Base-by-base conservation (phyloP, 2,888 invertebrate genomes). In the Torymus auratus region DNA sequence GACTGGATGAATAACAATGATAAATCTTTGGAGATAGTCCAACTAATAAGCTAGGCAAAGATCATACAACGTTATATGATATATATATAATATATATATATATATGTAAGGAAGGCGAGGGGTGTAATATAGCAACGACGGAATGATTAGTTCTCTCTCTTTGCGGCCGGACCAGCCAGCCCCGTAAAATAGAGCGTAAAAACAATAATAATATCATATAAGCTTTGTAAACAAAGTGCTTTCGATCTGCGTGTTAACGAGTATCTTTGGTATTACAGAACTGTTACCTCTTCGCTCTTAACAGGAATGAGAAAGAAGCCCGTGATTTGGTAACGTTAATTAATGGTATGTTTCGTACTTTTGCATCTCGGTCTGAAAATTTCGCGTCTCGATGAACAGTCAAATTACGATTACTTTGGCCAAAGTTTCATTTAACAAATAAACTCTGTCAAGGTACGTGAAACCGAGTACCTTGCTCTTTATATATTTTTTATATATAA, bases 151-250 rank as follows among this genome's bases (percentile, higher is more conserved):
- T 81, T 77, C 13, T 41, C 41, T 41, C 41, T 41, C 41, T 76
- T 56, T 58, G 62, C 50, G 81, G 60, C 88, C 87, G 88, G 88
- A 80, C 88, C 88, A 87, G 88, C 88, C 88, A 88, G 87, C 79
- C 75, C 83, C 80, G 12, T 41, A 28, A 41, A 74, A 80, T 78
- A 69, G 60, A 83, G 69, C 23, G 58, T 71, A 68, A 78, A 58
- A 79, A 79, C 17, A 74, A 76, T 75, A 68, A 28, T 65, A 64
- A 14, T 28, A 64, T n/a, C n/a, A 41, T 64, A 64, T 73, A 62
- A 62, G 67, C 74, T 78, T 81, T 74, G 76, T 82, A 73, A 82
- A 77, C 69, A 80, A 70, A 73, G 75, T 72, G 72, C 64, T 75
- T 83, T 83, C 78, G 83, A 81, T 81, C 81, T 83, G 83, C 76